phyloP scores from a whole-genome alignment of 1,140 invertebrate species.

The Pogonomyrmex barbatus region DNA sequence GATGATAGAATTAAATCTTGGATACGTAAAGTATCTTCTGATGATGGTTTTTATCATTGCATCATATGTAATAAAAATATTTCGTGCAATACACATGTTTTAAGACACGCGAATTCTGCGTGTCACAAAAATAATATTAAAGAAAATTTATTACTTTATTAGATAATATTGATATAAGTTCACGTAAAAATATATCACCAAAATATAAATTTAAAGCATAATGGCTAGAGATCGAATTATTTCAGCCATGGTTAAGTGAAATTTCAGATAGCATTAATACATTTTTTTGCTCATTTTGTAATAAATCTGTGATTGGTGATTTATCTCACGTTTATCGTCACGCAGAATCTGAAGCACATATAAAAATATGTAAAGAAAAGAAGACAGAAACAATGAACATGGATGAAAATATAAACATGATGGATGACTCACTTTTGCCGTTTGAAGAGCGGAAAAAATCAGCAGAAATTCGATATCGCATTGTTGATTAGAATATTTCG shows the following conservation, averaged over 20 bases:
- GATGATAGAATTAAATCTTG: background rate
- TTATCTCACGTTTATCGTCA: background rate
- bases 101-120: constrained; percentile 9
- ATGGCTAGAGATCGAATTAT: background rate
- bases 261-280: background rate
- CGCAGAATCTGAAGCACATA: constrained; percentile 1
- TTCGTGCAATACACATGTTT: constrained; percentile 6
- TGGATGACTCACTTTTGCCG: background rate
- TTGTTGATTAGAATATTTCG: background rate
- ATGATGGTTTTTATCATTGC: background rate
- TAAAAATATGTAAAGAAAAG: background rate
- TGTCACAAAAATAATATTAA: constrained; percentile 22
- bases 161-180: background rate
- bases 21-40: background rate
- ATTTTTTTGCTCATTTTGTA: background rate
- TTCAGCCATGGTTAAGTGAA: background rate
- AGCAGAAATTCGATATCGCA: background rate
- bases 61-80: background rate
- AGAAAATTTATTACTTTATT: background rate
- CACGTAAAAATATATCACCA: background rate
- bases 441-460: background rate
- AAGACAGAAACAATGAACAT: background rate
- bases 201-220: background rate
- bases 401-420: background rate
- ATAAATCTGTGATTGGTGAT: background rate